Evolutionary conservation across 2,113 vertebrate species (phyloP).

Genomic region (Megaceryle torquata): DNA sequence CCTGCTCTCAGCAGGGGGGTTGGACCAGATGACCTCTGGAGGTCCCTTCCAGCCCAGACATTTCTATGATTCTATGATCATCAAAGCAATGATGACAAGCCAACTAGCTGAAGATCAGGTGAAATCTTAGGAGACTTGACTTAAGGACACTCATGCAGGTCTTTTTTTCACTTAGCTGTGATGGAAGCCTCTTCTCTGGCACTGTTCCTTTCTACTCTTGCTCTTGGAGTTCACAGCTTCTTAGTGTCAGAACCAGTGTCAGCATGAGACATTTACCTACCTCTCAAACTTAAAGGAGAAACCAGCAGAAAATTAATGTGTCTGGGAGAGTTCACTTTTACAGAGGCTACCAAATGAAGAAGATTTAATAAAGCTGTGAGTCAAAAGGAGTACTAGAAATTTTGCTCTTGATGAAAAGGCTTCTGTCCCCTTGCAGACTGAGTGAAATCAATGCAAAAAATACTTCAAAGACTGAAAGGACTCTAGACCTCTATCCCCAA

Average conservation of each 20-base stretch:
- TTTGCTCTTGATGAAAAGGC: not conserved
- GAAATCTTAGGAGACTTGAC: not conserved
- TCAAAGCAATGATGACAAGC: not conserved
- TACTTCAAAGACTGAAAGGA: not conserved
- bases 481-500: not conserved
- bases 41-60: too few species aligned
- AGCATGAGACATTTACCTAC: not conserved
- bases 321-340: not conserved
- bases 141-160: not conserved
- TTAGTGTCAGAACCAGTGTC: not conserved
- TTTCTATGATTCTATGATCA: too few species aligned
- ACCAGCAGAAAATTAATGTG: not conserved
- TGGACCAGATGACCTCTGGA: too few species aligned
- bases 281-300: not conserved
- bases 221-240: not conserved
- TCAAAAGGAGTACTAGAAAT: not conserved
- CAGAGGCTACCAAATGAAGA: not conserved
- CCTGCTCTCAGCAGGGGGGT: too few species aligned
- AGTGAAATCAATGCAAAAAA: not conserved
- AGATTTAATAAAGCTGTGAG: not conserved
- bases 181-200: not conserved
- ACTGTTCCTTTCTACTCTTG: not conserved
- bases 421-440: not conserved
- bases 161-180: not conserved
- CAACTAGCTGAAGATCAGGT: not conserved